A percentile compares a stretch with the other conserved stretches of the same genome.
These are phyloP conservation scores for Thaumatotibia leucotreta DNA, from an alignment of 1,140 invertebrate genomes.

Conservation along the genomic window DNA sequence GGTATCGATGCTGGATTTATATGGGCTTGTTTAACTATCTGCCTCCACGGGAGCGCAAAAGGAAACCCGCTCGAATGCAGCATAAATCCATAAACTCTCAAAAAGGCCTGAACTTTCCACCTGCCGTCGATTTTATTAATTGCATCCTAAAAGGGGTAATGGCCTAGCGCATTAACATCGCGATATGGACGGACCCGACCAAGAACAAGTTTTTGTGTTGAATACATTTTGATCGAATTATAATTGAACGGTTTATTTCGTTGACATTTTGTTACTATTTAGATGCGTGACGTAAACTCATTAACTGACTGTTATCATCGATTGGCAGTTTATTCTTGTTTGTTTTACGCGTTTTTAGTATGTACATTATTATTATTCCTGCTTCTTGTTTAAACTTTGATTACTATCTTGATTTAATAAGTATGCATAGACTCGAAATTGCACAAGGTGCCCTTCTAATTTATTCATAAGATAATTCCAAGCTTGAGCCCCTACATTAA, in stretches of 20 bases:
- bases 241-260: slow-evolving; percentile 3
- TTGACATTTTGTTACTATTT: slow-evolving; percentile 1
- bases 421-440: neutral
- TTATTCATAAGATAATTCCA: slow-evolving; percentile 10
- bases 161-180: slow-evolving; percentile 21
- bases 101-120: slow-evolving; percentile 36
- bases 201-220: slow-evolving; percentile 9
- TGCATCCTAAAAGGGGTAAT: slow-evolving; percentile 29
- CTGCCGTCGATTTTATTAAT: slow-evolving; percentile 38
- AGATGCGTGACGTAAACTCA: neutral
- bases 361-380: neutral
- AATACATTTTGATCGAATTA: slow-evolving; percentile 7
- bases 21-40: slow-evolving; percentile 41
- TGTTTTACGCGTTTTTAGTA: neutral
- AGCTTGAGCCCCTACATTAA: slow-evolving; percentile 13
- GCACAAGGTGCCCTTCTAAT: slow-evolving; percentile 4
- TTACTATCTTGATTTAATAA: neutral
- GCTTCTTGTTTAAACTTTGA: neutral
- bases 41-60: slow-evolving; percentile 16
- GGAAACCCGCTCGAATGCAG: slow-evolving; percentile 30
- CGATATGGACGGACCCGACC: slow-evolving; percentile 14
- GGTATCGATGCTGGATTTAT: slow-evolving; percentile 52
- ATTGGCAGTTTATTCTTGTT: neutral
- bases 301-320: neutral
- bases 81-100: slow-evolving; percentile 24